Conservation (phyloP, 2,113 vertebrate species). For the Tetrao urogallus region DNA sequence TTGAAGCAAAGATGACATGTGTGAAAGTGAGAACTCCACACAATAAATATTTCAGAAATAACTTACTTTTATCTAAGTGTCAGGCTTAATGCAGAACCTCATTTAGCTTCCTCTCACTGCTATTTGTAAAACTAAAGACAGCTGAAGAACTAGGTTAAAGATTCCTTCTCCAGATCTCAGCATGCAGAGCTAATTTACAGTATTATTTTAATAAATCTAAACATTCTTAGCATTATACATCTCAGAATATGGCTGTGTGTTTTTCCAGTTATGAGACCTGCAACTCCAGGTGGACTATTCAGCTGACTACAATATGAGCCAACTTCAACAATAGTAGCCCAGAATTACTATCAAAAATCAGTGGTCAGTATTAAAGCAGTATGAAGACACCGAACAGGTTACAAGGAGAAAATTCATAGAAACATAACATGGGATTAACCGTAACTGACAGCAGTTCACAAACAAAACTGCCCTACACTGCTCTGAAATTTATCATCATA, state of each 20-base stretch:
- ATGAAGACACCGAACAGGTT: neutral
- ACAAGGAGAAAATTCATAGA: neutral
- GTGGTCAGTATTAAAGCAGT: neutral
- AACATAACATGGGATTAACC: neutral
- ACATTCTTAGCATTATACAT: neutral
- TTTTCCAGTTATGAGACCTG: neutral
- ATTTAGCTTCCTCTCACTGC: neutral
- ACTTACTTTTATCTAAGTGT: neutral
- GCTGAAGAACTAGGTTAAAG: neutral
- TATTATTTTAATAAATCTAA: neutral
- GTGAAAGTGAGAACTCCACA: neutral
- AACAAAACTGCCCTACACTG: neutral
- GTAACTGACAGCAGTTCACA: neutral
- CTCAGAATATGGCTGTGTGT: neutral
- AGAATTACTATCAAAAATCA: neutral
- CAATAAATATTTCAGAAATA: neutral
- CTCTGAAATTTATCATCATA: neutral
- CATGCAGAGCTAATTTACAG: neutral
- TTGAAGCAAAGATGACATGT: neutral
- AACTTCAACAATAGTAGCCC: neutral
- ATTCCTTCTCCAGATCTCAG: neutral
- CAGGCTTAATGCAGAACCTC: neutral
- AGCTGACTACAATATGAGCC: neutral
- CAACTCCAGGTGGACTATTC: neutral
- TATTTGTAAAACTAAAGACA: neutral